phyloP scores from a whole-genome alignment of 2,113 vertebrate species.

The Brienomyrus longianalis region DNA sequence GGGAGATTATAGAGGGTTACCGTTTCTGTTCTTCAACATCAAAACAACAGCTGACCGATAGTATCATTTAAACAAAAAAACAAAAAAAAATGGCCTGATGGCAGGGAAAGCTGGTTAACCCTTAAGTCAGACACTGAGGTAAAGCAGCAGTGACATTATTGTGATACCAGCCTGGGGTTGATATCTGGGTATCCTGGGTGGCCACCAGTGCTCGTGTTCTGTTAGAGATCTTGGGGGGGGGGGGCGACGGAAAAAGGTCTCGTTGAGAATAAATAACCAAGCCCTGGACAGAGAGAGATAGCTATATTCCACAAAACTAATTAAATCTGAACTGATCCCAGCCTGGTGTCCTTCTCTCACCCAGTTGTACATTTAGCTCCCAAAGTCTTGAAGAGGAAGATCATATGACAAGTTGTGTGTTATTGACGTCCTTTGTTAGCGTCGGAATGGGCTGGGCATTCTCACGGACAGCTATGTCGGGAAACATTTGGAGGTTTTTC shows the following conservation, averaged over 20 bases:
- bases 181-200: neutral
- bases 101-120: neutral
- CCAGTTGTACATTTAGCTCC: neutral
- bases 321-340: neutral
- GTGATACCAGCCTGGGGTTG: neutral
- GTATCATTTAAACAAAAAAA: neutral
- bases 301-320: neutral
- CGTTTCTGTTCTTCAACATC: slow-evolving; percentile 3
- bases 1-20: neutral
- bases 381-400: neutral
- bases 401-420: neutral
- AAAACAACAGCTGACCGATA: neutral
- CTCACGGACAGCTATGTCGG: neutral
- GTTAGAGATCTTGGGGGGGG: no score
- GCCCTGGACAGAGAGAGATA: neutral
- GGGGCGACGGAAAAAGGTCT: neutral
- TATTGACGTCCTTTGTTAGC: neutral
- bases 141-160: neutral
- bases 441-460: neutral
- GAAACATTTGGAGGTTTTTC: neutral
- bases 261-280: neutral
- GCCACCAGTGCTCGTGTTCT: neutral
- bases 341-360: neutral
- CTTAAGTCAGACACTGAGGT: neutral
- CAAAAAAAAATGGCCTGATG: neutral